Evolutionary conservation across 2,797 vertebrate species (phyloP).

Genomic region (Poeciliopsis presidionis): DNA sequence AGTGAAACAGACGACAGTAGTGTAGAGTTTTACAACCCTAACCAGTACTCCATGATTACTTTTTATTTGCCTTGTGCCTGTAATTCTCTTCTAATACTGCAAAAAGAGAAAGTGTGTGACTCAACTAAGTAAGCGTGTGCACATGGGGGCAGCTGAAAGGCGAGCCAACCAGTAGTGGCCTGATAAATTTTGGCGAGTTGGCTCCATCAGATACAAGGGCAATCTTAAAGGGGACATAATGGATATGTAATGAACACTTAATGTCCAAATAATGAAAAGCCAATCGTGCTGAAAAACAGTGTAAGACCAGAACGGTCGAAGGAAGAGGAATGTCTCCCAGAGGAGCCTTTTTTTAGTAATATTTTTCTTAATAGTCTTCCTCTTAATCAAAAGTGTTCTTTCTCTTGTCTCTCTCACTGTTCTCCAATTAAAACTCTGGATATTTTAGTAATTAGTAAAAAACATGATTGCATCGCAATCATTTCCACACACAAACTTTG

Average conservation of each 20-base stretch:
- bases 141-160: slow-evolving; percentile 47
- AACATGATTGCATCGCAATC: not conserved
- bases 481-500: not conserved
- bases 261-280: slow-evolving; percentile 68
- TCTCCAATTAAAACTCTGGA: not conserved
- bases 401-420: not conserved
- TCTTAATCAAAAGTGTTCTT: not conserved
- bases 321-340: slow-evolving; percentile 31
- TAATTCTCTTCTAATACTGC: slow-evolving; percentile 8
- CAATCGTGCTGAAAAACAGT: slow-evolving; percentile 56
- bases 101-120: slow-evolving; percentile 7
- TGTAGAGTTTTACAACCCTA: slow-evolving; percentile 43
- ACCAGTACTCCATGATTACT: slow-evolving; percentile 41
- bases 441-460: not conserved
- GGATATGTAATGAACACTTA: slow-evolving; percentile 69
- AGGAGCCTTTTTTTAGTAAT: slow-evolving; percentile 19
- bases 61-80: slow-evolving; percentile 38
- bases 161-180: slow-evolving; percentile 45
- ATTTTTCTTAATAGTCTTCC: not conserved
- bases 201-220: slow-evolving; percentile 61
- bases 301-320: slow-evolving; percentile 36
- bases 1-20: slow-evolving; percentile 48
- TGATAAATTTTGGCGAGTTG: slow-evolving; percentile 49
- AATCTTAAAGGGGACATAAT: slow-evolving; percentile 65
- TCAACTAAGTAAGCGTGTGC: not conserved